Percentiles rank a stretch among this genome's conserved stretches.
Evolutionary conservation across 2,113 vertebrate genomes (phyloP).

Genomic region (Glaucidium brasilianum): DNA sequence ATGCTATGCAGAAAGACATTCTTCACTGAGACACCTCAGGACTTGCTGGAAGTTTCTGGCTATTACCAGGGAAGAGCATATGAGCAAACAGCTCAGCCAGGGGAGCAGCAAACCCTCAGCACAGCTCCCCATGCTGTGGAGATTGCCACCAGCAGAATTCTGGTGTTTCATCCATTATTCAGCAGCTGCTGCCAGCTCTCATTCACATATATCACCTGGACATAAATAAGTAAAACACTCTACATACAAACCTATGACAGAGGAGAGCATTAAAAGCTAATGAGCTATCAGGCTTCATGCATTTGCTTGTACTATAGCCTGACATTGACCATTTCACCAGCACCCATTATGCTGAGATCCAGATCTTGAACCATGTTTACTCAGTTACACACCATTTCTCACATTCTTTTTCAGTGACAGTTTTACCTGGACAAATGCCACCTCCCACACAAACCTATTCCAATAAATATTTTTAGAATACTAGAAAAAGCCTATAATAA

Average conservation of each 20-base stretch:
- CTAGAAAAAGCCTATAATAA: not conserved
- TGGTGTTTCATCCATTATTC: not conserved
- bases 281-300: not conserved
- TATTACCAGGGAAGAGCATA: not conserved
- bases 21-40: not conserved
- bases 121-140: fast-evolving
- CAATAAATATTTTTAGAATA: not conserved
- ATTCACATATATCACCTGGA: not conserved
- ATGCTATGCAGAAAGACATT: not conserved
- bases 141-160: not conserved
- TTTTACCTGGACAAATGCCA: not conserved
- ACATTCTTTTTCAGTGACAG: not conserved
- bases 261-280: not conserved
- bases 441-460: not conserved
- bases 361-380: not conserved
- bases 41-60: constrained; percentile 1
- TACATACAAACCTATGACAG: not conserved
- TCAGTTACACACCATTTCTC: not conserved
- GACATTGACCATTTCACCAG: not conserved
- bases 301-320: not conserved
- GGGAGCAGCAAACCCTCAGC: not conserved
- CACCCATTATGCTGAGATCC: not conserved
- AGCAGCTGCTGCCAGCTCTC: constrained; percentile 7
- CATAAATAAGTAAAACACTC: constrained; percentile 30
- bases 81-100: not conserved